Base-by-base conservation (phyloP, 2,113 vertebrate species). In the Osmerus eperlanus region DNA sequence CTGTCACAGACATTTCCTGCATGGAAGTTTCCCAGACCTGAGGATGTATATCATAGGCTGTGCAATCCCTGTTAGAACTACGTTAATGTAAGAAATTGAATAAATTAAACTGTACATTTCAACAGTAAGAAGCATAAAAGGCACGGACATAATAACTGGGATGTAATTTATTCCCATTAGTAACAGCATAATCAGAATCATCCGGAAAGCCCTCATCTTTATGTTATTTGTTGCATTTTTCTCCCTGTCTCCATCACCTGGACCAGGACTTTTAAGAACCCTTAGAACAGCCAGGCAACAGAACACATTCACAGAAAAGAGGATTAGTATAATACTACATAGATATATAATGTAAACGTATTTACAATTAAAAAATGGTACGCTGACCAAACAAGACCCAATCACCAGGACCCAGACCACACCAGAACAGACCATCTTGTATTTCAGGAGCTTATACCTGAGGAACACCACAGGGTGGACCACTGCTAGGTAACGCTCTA, bases 401-500 rank as follows among this genome's bases (percentile, higher is more conserved):
- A 28, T 56, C 18, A 23, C 18, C 11, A 21, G n/a, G 13, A 71
- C 15, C 70, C 70, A 72, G 2, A 29, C 25, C 8, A 54, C 1
- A 3, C 41, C 23, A 47, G 23, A n/a, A 28, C 41, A 28, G 0
- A 11, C 13, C 14, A 73, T 1, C 54, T 28, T 66, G 71, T 67
- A 67, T 16, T 54, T 56, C 29, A 67, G 54, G 21, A 2, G n/a
- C 41, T 36, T 47, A n/a, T 67, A 67, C 71, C 16, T 59, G 13
- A 59, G 64, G 64, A 67, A 73, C 14, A 47, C 1, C 3, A 73
- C 29, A 51, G 64, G 64, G 36, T 59, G 54, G 71, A 67, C 12
- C 71, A 73, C 71, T 9, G 71, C 64, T 32, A 73, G 54, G 53
- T 73, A 73, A 12, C 55, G 64, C 36, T 73, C 71, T 7, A 73